phyloP scores from a whole-genome alignment of 1,140 invertebrate species.

The Coptotermes formosanus region DNA sequence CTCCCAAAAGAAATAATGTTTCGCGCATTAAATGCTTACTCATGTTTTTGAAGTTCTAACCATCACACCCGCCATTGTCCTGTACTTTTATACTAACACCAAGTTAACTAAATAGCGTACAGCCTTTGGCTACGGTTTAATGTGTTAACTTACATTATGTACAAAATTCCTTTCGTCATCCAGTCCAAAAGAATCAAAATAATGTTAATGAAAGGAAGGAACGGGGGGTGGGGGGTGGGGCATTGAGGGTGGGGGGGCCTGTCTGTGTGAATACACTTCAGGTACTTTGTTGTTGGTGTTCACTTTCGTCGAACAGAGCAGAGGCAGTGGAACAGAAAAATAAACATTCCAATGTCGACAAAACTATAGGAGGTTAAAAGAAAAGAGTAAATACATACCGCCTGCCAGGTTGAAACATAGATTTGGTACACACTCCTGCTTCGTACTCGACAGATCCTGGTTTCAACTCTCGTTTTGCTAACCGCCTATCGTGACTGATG shows the following conservation, averaged over 20 bases:
- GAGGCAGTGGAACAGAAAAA: not conserved
- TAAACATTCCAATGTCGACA: not conserved
- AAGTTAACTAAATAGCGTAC: not conserved
- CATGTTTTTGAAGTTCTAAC: not conserved
- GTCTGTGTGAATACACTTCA: not conserved
- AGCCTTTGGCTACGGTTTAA: not conserved
- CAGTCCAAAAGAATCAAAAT: not conserved
- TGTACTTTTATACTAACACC: not conserved
- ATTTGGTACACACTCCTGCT: too few relatives aligned
- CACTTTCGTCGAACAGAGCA: not conserved
- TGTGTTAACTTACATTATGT: not conserved
- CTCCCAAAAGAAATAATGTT: not conserved
- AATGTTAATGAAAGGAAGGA: not conserved
- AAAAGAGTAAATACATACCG: not conserved
- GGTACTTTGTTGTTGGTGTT: not conserved
- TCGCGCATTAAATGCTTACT: not conserved
- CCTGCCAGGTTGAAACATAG: not conserved
- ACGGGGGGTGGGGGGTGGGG: too few relatives aligned
- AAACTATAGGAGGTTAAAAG: not conserved
- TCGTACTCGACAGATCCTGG: too few relatives aligned
- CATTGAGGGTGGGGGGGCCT: too few relatives aligned
- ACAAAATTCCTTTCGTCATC: not conserved
- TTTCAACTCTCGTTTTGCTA: too few relatives aligned
- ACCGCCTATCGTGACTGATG: too few relatives aligned
- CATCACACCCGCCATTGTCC: not conserved